Conservation (phyloP, 2,888 invertebrate species). For the Idaea dimidiata region DNA sequence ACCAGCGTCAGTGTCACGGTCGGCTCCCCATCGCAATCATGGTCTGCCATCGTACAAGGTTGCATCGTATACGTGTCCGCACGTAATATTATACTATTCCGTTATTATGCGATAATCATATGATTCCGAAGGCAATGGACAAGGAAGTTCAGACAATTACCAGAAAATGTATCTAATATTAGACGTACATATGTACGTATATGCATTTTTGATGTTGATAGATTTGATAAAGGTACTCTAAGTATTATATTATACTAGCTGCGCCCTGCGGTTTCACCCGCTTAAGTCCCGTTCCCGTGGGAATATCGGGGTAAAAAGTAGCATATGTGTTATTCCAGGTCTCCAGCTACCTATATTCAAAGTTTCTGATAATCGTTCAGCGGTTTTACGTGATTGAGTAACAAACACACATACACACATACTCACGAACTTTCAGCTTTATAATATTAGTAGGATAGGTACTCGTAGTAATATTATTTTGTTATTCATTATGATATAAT, state of each 20-base stretch:
- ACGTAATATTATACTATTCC: conserved; percentile 60
- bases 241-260: too few species aligned
- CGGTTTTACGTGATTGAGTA: too few species aligned
- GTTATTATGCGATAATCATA: conserved; percentile 39
- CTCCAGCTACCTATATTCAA: too few species aligned
- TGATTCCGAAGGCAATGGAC: conserved; percentile 29
- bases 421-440: too few species aligned
- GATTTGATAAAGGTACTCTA: too few species aligned
- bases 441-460: too few species aligned
- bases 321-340: too few species aligned
- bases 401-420: too few species aligned
- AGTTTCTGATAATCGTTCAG: too few species aligned
- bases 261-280: too few species aligned
- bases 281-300: too few species aligned
- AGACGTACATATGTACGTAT: neutral
- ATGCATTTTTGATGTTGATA: neutral
- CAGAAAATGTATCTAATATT: conserved; percentile 1
- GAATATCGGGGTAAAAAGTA: too few species aligned
- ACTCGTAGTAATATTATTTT: neutral
- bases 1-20: conserved; percentile 73
- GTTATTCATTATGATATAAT: neutral
- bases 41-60: conserved; percentile 66
- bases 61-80: conserved; percentile 62
- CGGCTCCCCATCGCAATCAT: conserved; percentile 61
- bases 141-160: neutral